A percentile compares a stretch with the other conserved stretches of the same genome.
phyloP scores from a whole-genome alignment of 2,888 invertebrate species.

The Podabrus alpinus region DNA sequence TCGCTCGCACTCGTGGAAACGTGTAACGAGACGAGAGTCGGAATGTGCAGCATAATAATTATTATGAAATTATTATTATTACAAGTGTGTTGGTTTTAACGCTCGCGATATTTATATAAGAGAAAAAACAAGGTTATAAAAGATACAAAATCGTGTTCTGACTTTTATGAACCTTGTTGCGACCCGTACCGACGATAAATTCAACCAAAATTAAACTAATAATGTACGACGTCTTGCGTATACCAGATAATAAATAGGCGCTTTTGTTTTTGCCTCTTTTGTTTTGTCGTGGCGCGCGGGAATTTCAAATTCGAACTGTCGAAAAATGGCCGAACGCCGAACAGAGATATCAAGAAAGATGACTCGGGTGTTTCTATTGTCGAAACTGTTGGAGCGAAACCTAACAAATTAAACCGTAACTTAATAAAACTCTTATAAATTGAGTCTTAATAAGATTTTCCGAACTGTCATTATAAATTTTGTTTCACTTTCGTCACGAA shows the following conservation, averaged over 20 bases:
- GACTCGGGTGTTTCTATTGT: constrained; percentile 30
- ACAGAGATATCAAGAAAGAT: constrained; percentile 25
- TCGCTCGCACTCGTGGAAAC: neutral
- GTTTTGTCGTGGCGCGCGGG: neutral
- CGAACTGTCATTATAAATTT: constrained; percentile 2
- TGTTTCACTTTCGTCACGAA: neutral
- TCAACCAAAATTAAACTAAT: constrained; percentile 42
- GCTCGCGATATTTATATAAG: constrained; percentile 35
- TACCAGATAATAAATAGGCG: constrained; percentile 47
- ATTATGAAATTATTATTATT: constrained; percentile 29
- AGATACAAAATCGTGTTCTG: constrained; percentile 40
- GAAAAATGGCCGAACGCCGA: neutral
- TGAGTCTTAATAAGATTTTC: constrained; percentile 20
- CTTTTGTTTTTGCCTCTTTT: neutral
- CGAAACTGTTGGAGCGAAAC: constrained; percentile 19
- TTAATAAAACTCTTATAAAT: constrained; percentile 20
- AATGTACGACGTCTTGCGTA: constrained; percentile 39
- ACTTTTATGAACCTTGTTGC: constrained; percentile 45
- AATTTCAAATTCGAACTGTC: neutral
- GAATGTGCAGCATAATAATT: constrained; percentile 9
- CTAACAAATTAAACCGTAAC: constrained; percentile 24
- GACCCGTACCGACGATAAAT: constrained; percentile 43
- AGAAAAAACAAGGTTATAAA: constrained; percentile 41
- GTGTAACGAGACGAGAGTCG: neutral
- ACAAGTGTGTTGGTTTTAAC: constrained; percentile 33